A percentile compares a stretch with the other conserved stretches of the same genome.
Evolutionary conservation across 2,113 vertebrate genomes (phyloP).

Genomic region (Aegotheles bennettii): DNA sequence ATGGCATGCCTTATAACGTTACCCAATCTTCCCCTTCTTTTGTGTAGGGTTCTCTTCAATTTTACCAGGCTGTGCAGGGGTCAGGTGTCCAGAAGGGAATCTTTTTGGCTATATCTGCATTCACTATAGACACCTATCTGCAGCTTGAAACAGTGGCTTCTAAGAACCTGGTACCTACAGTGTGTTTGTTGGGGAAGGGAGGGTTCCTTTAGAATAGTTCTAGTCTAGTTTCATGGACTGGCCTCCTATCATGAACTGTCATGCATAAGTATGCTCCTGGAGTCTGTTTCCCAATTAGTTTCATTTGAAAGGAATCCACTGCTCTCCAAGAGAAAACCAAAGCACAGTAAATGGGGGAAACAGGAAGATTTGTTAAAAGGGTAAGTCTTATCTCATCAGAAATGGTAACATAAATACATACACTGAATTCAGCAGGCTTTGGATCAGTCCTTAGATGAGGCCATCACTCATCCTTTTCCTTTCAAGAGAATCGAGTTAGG

Average conservation of each 20-base stretch:
- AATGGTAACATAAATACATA: background rate
- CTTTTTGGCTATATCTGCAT: background rate
- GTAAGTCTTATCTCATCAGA: background rate
- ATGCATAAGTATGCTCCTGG: background rate
- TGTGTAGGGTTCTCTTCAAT: background rate
- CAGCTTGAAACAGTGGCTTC: background rate
- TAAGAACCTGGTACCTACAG: background rate
- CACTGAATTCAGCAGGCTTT: background rate
- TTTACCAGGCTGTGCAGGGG: background rate
- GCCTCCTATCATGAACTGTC: background rate
- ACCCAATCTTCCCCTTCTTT: background rate
- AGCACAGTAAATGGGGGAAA: background rate
- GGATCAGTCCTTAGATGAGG: background rate
- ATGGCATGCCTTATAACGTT: background rate
- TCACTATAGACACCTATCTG: rapidly evolving
- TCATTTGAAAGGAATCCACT: background rate
- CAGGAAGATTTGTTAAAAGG: background rate
- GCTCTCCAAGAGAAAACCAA: background rate
- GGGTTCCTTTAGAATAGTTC: background rate
- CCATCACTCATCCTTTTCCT: background rate
- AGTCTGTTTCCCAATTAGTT: background rate
- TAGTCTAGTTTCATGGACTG: background rate
- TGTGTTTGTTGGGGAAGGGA: background rate
- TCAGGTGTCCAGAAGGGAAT: background rate
- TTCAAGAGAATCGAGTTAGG: background rate